These are phyloP conservation scores for Oceanites oceanicus DNA, from an alignment of 2,113 vertebrate genomes.

Conservation along the genomic window DNA sequence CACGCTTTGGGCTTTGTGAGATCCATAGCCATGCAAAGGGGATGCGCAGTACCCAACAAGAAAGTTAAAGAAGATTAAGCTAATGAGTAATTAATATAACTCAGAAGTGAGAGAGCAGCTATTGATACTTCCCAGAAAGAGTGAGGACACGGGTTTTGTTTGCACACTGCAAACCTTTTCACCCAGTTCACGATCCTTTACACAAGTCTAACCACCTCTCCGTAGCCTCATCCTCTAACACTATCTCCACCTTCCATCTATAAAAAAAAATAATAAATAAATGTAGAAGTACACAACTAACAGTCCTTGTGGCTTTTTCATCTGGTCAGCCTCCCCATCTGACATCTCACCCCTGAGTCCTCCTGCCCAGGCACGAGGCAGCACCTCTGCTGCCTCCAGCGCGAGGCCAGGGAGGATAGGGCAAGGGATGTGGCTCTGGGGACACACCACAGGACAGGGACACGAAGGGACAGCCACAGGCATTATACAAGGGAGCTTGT, in stretches of 20 bases:
- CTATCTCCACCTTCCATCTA: background rate
- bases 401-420: fast-evolving
- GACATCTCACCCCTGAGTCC: fast-evolving
- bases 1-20: background rate
- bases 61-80: background rate
- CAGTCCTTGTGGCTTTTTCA: background rate
- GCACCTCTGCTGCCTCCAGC: fast-evolving
- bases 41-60: background rate
- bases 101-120: background rate
- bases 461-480: fast-evolving
- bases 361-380: fast-evolving
- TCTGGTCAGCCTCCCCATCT: background rate
- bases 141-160: background rate
- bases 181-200: background rate
- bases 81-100: background rate
- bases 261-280: background rate
- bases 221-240: background rate
- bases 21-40: background rate
- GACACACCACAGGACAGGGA: too few species aligned
- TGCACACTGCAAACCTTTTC: background rate
- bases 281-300: background rate
- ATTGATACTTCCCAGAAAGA: background rate
- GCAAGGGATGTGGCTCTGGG: background rate
- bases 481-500: fast-evolving
- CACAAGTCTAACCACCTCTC: background rate